phyloP scores from a whole-genome alignment of 2,888 invertebrate genomes.

The Heterodera filipjevi region DNA sequence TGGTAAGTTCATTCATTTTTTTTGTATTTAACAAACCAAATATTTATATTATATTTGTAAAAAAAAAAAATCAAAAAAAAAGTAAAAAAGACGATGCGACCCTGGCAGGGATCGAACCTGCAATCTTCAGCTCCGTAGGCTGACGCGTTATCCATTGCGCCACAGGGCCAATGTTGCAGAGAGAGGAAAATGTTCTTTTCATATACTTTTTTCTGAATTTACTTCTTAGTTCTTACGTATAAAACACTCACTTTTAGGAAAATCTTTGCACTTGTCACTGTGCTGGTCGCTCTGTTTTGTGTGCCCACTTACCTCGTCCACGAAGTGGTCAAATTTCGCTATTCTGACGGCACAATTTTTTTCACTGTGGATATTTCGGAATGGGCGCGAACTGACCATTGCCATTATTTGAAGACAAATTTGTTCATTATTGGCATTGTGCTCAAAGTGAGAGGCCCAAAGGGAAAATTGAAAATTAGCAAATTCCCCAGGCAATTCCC shows the following conservation, averaged over 20 bases:
- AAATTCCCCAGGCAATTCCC: slow-evolving; percentile 43
- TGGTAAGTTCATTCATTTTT: slow-evolving; percentile 15
- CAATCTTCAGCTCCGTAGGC: slow-evolving; percentile 63
- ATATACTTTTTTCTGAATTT: not conserved
- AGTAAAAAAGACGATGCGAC: slow-evolving; percentile 13
- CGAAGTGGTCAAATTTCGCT: slow-evolving; percentile 36
- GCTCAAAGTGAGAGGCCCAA: slow-evolving; percentile 38
- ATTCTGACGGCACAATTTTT: not conserved
- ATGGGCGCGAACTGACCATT: slow-evolving; percentile 44
- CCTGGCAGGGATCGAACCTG: slow-evolving; percentile 61
- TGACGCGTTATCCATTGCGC: slow-evolving; percentile 48
- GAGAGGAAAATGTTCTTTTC: not conserved
- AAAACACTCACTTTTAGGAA: slow-evolving; percentile 19
- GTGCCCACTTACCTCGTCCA: slow-evolving; percentile 49
- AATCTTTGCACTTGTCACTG: slow-evolving; percentile 38
- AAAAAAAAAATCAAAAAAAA: not conserved
- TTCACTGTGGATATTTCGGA: slow-evolving; percentile 49
- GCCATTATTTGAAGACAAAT: slow-evolving; percentile 46
- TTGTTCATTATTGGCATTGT: slow-evolving; percentile 49
- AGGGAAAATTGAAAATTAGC: slow-evolving; percentile 7
- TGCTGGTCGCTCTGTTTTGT: slow-evolving; percentile 39
- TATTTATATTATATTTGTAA: not conserved
- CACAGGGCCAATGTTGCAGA: slow-evolving; percentile 10
- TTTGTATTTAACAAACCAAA: not conserved
- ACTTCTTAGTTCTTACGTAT: too few relatives aligned